Base-by-base conservation (phyloP, 2,797 vertebrate species). In the Epinephelus awoara region DNA sequence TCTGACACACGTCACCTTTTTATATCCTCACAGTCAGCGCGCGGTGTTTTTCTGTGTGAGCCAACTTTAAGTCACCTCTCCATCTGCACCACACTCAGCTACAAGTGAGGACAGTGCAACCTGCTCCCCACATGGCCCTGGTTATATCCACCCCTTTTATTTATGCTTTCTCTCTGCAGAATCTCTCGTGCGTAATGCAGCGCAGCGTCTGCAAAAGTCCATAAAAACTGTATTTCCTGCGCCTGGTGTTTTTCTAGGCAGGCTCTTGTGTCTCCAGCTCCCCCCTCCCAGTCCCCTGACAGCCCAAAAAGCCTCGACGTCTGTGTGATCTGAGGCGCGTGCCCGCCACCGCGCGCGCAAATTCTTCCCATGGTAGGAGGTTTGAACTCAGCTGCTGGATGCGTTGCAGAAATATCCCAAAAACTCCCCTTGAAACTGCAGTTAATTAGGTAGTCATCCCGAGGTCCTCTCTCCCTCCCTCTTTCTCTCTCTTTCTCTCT, bases 311-410 rank as follows among this genome's bases (percentile, higher is more conserved):
- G 54, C 78, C 80, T 71, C 34, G 9, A 29, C 79, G 75, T 52
- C 55, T 72, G 66, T 85, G 82, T 81, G 90, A 90, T 89, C 69
- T 55, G 74, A 73, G 18, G 51, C 72, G 49, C 52, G 55, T 34
- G 49, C 63, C 8, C 50, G 49, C 2, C 5, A 7, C 25, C 27
- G 11, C 6, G 64, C 82, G 58, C 34, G 50, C 86, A 75, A 78
- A 92, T 93, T 90, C 87, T 75, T 91, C 85, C 67, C 72, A 71
- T 70, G 72, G 59, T 61, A 42, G 79, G 71, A 77, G 79, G 84
- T 82, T 86, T 70, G 59, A 79, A 79, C 90, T 93, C 79, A 92
- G 85, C 87, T 87, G 90, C 87, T 86, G 85, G 85, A 69, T 89
- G 73, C 83, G 77, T 72, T 80, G 77, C 80, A 87, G 80, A 87